Base-by-base conservation (phyloP, 2,888 invertebrate species). In the Bimastos eiseni region DNA sequence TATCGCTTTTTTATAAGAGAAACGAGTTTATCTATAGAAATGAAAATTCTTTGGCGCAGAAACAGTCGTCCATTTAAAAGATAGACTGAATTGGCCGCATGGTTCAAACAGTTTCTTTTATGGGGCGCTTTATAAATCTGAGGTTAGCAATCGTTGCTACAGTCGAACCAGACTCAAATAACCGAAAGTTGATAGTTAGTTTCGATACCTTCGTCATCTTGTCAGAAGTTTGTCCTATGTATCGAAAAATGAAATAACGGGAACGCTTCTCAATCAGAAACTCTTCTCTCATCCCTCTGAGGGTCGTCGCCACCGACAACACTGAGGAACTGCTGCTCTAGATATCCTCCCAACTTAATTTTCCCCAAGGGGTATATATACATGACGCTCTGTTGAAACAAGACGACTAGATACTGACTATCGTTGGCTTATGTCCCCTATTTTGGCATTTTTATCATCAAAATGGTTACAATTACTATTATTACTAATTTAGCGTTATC, bases 401-500 rank as follows among this genome's bases (percentile, higher is more conserved):
- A 70, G 70, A 70, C 30, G 70, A 70, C 70, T n/a, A 1, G 11
- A 30, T 4, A n/a, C 70, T 70, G 17, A 70, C 30, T 70, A n/a
- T 70, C n/a, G 70, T 70, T 70, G 8, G 70, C n/a, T 70, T 70
- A 70, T 70, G 11, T 70, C 70, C 70, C 70, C 70, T 70, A 70
- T 70, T 70, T 70, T 70, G 70, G 70, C 34, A 86, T 86, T 86
- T 86, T 37, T 86, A 86, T 86, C 37, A 86, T 34, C 36, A 86
- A 34, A 86, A 86, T 86, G n/a, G 33, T 55, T 89, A 24, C 70
- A 55, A 89, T 89, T 89, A 89, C 30, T 6, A 33, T 34, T 19
- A 33, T 55, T 89, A 89, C n/a, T 89, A 89, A 49, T 44, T n/a
- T n/a, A 89, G 17, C 36, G 36, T 89, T 89, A 89, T 89, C 70